Evolutionary conservation across 92 coral and sea anemone genomes (phyloP), one percentile per base, ranked within the genome.

Genomic region (Actinostola sp.): DNA sequence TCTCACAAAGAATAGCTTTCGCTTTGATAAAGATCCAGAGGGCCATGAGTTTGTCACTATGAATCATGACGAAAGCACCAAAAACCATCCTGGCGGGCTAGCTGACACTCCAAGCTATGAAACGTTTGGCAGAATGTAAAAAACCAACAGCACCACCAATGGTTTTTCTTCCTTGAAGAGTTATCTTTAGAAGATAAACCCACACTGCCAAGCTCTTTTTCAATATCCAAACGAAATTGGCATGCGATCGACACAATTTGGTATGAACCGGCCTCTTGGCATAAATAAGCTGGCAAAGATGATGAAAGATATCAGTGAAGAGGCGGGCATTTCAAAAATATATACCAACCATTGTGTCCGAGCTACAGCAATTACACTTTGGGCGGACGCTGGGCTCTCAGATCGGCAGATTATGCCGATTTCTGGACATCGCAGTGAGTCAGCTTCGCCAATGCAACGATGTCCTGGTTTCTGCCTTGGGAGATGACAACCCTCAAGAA

Each of bases 381-480:
- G 80, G 84, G 43, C 71, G 26, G 46, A 70, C 25, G 71, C 80
- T 71, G 84, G 84, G 29, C 71, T 78, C 28, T 34, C 84, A 53
- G 72, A 78, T 68, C 80, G 79, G 16, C 81, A 70, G 25, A 77
- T 70, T 46, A 70, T 77, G 79, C 66, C 79, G 4, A 29, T 81
- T 24, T 82, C 87, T 15, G 85, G 89, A n/a, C 80, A 78, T 53
- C 86, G 90, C 49, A 80, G 76, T 46, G 70, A 42, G 55, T 15
- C 78, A 72, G 59, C 85, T 85, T 34, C 86, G 79, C 26, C 81
- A 80, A 54, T 80, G 90, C 63, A 85, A 87, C 71, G 78, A 85
- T 30, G 66, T 85, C 29, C 59, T 85, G 27, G 8, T 78, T 17
- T 20, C 51, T 32, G 86, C 86, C 27, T 52, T 80, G 45, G 66